phyloP scores from a whole-genome alignment of 1,140 invertebrate species.

The Drosophila parvula region DNA sequence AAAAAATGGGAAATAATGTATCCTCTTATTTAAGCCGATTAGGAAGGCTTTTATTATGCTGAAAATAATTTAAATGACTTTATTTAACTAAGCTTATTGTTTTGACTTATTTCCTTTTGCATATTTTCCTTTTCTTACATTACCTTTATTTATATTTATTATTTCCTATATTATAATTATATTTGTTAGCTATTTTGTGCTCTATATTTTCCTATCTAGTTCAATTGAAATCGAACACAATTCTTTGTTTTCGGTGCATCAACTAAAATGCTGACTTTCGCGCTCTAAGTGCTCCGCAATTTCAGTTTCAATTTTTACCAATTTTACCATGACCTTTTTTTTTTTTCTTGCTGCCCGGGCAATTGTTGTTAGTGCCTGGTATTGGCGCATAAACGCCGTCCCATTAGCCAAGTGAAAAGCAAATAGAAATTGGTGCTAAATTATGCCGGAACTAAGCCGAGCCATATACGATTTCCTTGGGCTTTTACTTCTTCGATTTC shows the following conservation, averaged over 20 bases:
- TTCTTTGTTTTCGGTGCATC: slow-evolving; percentile 6
- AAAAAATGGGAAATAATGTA: neutral
- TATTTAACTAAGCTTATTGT: too few species aligned
- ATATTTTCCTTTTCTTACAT: too few species aligned
- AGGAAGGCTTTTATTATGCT: neutral
- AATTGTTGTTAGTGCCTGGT: slow-evolving; percentile 53
- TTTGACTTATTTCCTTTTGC: neutral
- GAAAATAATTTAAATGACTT: too few species aligned
- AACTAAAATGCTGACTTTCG: slow-evolving; percentile 58
- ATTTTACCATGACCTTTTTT: slow-evolving; percentile 81
- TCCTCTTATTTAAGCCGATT: neutral
- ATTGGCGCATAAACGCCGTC: slow-evolving; percentile 50
- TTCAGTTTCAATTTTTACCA: slow-evolving; percentile 77
- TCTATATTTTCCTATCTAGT: neutral
- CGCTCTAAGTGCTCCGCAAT: slow-evolving; percentile 72
- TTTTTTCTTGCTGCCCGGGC: slow-evolving; percentile 31
- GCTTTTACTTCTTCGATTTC: slow-evolving; percentile 53
- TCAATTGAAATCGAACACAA: too few species aligned
- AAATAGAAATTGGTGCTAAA: slow-evolving; percentile 82
- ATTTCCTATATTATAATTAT: neutral
- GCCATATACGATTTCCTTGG: slow-evolving; percentile 62
- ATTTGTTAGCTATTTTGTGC: neutral
- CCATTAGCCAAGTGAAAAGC: slow-evolving; percentile 76
- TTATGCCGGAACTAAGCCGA: slow-evolving; percentile 74
- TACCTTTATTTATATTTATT: neutral